phyloP scores from a whole-genome alignment of 2,113 vertebrate genomes.

The Bambusicola thoracicus region DNA sequence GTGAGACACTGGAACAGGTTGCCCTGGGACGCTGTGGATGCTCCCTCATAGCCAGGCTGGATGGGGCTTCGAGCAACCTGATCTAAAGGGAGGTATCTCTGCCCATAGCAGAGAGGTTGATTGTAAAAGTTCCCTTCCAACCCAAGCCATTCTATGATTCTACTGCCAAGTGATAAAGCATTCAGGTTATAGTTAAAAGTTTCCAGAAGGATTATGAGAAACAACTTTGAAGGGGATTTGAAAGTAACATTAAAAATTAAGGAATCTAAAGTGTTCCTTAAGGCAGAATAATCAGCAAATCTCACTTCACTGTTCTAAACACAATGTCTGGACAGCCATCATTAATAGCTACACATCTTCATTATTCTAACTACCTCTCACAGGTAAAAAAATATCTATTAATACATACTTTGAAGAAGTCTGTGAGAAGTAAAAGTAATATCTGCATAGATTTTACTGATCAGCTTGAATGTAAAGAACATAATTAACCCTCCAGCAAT shows the following conservation, averaged over 20 bases:
- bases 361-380: slow-evolving; percentile 21
- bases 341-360: slow-evolving; percentile 40
- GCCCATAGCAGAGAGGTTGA: no score
- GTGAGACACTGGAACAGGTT: no score
- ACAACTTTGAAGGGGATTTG: slow-evolving; percentile 48
- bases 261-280: slow-evolving; percentile 31
- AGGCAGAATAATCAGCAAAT: slow-evolving; percentile 40
- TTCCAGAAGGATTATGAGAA: slow-evolving; percentile 16
- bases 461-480: neutral
- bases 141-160: neutral
- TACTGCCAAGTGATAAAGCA: neutral
- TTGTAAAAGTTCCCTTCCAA: no score
- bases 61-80: no score
- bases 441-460: slow-evolving; percentile 12
- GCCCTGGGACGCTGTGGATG: no score
- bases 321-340: neutral
- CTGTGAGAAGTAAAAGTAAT: neutral
- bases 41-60: no score
- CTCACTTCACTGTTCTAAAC: neutral
- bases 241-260: slow-evolving; percentile 66
- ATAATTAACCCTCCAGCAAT: slow-evolving; percentile 9
- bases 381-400: slow-evolving; percentile 30
- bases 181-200: neutral
- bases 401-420: neutral
- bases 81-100: no score